Percentiles rank a stretch among this genome's conserved stretches.
Conservation (phyloP, 2,888 invertebrate genomes). For the Leucoptera coffeella region DNA sequence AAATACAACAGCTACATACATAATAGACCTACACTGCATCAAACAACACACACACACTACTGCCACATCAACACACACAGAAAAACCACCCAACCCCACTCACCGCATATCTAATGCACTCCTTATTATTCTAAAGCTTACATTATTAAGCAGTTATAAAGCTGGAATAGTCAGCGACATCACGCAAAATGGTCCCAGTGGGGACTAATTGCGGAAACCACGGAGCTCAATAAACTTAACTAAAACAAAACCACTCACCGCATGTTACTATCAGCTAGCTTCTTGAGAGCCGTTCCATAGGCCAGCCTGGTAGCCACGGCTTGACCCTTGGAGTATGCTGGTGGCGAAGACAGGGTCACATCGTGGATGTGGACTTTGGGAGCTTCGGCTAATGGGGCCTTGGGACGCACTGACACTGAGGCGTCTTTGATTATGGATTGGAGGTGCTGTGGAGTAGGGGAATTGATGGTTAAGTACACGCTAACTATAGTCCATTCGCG, state of each 20-base stretch:
- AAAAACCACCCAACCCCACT: no score
- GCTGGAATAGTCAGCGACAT: not conserved
- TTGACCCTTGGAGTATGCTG: slow-evolving; percentile 74
- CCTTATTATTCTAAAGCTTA: not conserved
- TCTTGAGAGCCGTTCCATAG: slow-evolving; percentile 90
- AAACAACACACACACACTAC: no score
- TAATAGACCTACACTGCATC: no score
- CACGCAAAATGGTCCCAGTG: no score
- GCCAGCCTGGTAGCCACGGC: slow-evolving; percentile 84
- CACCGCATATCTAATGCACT: no score
- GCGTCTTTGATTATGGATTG: slow-evolving; percentile 62
- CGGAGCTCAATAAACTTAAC: no score
- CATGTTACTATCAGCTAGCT: slow-evolving; percentile 67
- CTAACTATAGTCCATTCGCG: no score
- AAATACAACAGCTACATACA: no score
- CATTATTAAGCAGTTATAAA: not conserved
- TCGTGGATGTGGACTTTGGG: slow-evolving; percentile 58
- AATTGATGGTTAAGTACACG: not conserved
- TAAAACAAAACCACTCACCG: slow-evolving; percentile 16
- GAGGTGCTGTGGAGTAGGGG: slow-evolving; percentile 40
- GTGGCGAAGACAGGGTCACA: slow-evolving; percentile 71
- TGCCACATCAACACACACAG: no score
- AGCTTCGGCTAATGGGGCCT: slow-evolving; percentile 62
- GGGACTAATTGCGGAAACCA: no score
- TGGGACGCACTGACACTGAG: slow-evolving; percentile 55